Percentiles rank a stretch among this genome's conserved stretches.
Evolutionary conservation across 2,888 invertebrate species (phyloP).

Genomic region (Aplocera efformata): DNA sequence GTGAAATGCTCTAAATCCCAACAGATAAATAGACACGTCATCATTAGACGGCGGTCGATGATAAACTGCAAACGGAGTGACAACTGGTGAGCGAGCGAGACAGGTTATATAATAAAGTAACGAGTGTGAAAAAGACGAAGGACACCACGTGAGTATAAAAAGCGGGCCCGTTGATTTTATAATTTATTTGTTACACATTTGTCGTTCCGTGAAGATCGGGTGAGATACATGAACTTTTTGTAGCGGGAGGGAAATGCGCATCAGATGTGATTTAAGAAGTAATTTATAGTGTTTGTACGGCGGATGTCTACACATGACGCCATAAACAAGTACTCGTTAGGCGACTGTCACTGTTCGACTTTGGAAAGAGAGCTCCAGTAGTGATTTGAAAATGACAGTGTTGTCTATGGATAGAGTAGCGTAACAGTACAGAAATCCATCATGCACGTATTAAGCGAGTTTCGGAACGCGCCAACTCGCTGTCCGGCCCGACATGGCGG

Average conservation of each 20-base stretch:
- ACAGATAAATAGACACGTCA: constrained; percentile 69
- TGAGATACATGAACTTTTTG: constrained; percentile 77
- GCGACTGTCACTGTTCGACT: constrained; percentile 20
- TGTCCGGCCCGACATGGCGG: constrained; percentile 64
- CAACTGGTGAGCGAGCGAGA: constrained; percentile 55
- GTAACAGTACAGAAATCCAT: constrained; percentile 62
- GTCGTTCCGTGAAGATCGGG: constrained; percentile 79
- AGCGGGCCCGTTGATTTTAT: constrained; percentile 75
- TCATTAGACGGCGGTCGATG: constrained; percentile 65
- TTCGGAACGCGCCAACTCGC: constrained; percentile 68
- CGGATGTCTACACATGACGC: constrained; percentile 59
- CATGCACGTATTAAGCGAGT: constrained; percentile 68
- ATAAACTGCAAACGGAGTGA: constrained; percentile 65
- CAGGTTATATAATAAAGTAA: constrained; percentile 32
- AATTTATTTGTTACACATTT: constrained; percentile 81
- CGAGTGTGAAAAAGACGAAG: constrained; percentile 44
- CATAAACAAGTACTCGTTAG: constrained; percentile 53
- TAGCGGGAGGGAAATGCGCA: constrained; percentile 70
- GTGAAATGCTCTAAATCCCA: constrained; percentile 56
- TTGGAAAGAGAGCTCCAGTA: constrained; percentile 7
- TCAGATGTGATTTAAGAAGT: constrained; percentile 76
- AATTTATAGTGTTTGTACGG: constrained; percentile 75
- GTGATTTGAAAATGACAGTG: constrained; percentile 13
- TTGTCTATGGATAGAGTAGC: constrained; percentile 17
- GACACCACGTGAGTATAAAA: constrained; percentile 66